Evolutionary conservation across 92 coral and sea anemone genomes (phyloP).

Genomic region (Porites rus): DNA sequence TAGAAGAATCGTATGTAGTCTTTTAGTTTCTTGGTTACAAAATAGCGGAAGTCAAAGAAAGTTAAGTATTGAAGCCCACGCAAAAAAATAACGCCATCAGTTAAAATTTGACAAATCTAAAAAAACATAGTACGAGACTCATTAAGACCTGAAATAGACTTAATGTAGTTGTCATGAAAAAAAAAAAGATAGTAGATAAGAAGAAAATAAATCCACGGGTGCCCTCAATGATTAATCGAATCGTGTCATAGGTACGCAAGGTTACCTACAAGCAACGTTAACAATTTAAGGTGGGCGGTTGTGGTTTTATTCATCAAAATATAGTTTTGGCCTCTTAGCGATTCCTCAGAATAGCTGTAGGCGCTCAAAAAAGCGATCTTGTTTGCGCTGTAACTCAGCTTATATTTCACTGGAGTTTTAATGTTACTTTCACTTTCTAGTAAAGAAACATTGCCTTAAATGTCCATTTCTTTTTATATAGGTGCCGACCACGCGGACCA

Average conservation of each 20-base stretch:
- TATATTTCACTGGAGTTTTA: not conserved
- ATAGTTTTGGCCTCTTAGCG: not conserved
- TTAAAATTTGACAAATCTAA: not conserved
- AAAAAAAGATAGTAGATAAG: not conserved
- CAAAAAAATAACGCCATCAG: not conserved
- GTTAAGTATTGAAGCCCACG: conserved; percentile 21
- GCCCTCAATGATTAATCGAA: not conserved
- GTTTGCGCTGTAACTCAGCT: not conserved
- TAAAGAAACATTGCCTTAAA: not conserved
- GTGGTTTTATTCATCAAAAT: not conserved
- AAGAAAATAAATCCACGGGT: not conserved
- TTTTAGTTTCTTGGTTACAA: not conserved
- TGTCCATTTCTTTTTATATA: conserved; percentile 4
- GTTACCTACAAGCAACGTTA: conserved; percentile 2
- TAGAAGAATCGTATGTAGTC: not conserved
- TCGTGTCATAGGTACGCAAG: not conserved
- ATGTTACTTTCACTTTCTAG: conserved; percentile 35
- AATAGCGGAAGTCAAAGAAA: conserved; percentile 46
- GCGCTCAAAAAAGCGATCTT: not conserved
- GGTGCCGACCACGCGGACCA: conserved; percentile 51
- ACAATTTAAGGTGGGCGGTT: conserved; percentile 1
- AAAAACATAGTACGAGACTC: not conserved
- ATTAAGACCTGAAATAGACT: too few species aligned
- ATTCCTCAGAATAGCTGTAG: conserved; percentile 11
- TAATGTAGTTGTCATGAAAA: too few species aligned